Conservation (phyloP, 35 echinoderm and acorn worm genomes). For the Amphiura filiformis region DNA sequence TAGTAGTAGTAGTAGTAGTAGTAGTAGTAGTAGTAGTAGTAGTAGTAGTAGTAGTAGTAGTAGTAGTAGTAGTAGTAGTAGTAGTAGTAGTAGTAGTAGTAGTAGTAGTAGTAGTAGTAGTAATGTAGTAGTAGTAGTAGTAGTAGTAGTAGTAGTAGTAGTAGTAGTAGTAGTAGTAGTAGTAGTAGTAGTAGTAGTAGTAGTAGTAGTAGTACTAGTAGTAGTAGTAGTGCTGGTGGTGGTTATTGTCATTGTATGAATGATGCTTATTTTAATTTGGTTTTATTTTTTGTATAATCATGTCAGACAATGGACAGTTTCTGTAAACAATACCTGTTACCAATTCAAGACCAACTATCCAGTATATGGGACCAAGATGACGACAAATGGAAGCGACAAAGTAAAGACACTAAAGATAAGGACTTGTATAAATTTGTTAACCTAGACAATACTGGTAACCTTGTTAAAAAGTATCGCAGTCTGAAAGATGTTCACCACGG, state of each 20-base stretch:
- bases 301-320: too few relatives aligned
- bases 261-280: not conserved
- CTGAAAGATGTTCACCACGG: too few relatives aligned
- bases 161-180: too few relatives aligned
- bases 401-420: too few relatives aligned
- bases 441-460: too few relatives aligned
- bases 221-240: not conserved
- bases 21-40: not conserved
- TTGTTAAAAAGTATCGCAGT: too few relatives aligned
- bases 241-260: not conserved
- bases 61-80: not conserved
- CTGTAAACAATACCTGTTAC: too few relatives aligned
- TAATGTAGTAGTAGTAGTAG: not conserved
- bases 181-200: not conserved
- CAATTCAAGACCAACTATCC: too few relatives aligned
- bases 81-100: not conserved
- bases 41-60: not conserved
- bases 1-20: not conserved
- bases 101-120: not conserved
- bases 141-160: too few relatives aligned
- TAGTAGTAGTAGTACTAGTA: not conserved
- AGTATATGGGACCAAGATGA: too few relatives aligned
- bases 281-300: not conserved
- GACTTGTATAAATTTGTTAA: too few relatives aligned
- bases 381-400: too few relatives aligned